Base-by-base conservation (phyloP, 1,140 invertebrate genomes). In the Papilio glaucus region DNA sequence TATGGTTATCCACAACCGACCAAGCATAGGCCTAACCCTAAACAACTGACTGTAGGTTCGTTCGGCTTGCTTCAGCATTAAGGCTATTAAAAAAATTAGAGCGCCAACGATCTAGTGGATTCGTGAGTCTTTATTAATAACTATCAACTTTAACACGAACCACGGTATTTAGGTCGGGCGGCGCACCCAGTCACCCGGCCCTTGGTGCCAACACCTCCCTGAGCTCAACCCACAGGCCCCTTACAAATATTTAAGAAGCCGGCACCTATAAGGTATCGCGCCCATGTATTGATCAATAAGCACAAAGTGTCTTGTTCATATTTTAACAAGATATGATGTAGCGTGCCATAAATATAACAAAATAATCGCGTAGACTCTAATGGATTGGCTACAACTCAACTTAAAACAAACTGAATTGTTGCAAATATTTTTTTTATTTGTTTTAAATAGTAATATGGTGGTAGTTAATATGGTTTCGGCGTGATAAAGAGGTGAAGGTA, bases 31-130 rank as follows among this genome's bases (percentile, higher is more conserved):
- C n/a, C n/a, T n/a, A n/a, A n/a, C n/a, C n/a, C n/a, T n/a, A 33
- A 33, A 33, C 29, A 3, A 33, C 29, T 6, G 29, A 53, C 9
- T 53, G 9, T 53, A 24, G 18, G 21, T 53, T 21, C n/a, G 10
- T 71, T 57, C 24, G 7, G 21, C n/a, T 69, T 62, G 39, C 60
- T 26, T 45, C 60, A 61, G 21, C 45, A 65, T 74, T 67, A 74
- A 74, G 62, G 70, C 39, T 39, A 75, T 60, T 72, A 76, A 41
- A 70, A n/a, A 33, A 79, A 79, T 57, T 73, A 49, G 33, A 39
- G 5, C 85, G 85, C 80, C 77, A 78, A 72, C 61, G 71, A 62
- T 73, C 72, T n/a, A 68, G 45, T 73, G 73, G 60, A 53, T 71
- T 71, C 49, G 49, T 57, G 21, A 65, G 41, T 39, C 26, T 78